Conservation (phyloP, 30 jellyfish, hydroid and myxozoan genomes). For the Mastigias papua region DNA sequence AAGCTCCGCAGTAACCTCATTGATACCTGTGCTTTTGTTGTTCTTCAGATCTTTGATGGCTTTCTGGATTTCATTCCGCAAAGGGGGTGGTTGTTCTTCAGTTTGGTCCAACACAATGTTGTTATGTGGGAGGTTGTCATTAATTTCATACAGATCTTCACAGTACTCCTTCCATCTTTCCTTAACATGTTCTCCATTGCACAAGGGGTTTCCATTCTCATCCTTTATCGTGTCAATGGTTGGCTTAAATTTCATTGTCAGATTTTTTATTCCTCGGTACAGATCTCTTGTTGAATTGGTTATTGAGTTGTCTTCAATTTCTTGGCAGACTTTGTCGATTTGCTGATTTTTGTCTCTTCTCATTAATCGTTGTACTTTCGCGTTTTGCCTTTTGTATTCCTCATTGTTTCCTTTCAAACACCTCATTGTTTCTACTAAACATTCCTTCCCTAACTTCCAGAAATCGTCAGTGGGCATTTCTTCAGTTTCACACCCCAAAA, state of each 20-base stretch:
- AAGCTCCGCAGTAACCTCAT: slow-evolving; percentile 43
- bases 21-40: slow-evolving; percentile 37
- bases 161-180: slow-evolving; percentile 27
- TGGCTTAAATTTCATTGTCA: slow-evolving; percentile 3
- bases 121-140: background rate
- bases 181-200: slow-evolving; percentile 10
- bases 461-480: no score
- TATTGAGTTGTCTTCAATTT: slow-evolving; percentile 9
- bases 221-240: background rate
- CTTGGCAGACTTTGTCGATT: slow-evolving; percentile 18
- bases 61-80: slow-evolving; percentile 15
- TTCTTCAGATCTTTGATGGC: slow-evolving; percentile 50
- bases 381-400: background rate
- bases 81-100: slow-evolving; percentile 36
- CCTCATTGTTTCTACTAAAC: no score
- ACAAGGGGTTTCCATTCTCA: slow-evolving; percentile 12
- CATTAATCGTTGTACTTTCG: slow-evolving; percentile 17
- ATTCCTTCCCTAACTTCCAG: no score
- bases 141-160: background rate
- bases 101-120: background rate
- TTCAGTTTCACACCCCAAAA: no score
- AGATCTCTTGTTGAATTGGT: slow-evolving; percentile 1
- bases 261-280: background rate
- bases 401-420: no score
- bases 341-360: slow-evolving; percentile 18